Evolutionary conservation across 92 coral and sea anemone species (phyloP).

Genomic region (Micromussa lordhowensis): DNA sequence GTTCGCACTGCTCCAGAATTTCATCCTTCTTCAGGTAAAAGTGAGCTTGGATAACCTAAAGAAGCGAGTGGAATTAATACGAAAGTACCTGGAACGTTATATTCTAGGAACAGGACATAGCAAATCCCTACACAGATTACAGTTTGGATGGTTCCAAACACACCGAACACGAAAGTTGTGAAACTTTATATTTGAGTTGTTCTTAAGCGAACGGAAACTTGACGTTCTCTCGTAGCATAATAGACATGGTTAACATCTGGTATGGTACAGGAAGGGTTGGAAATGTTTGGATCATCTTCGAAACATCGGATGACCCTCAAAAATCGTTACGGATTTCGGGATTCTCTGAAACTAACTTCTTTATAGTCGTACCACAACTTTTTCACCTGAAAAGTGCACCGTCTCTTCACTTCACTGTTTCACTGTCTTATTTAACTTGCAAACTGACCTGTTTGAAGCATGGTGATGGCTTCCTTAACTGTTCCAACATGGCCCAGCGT

Average conservation of each 20-base stretch:
- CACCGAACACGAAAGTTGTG: not conserved
- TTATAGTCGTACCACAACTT: not conserved
- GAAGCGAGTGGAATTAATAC: not conserved
- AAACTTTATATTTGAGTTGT: too few relatives aligned
- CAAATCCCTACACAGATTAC: not conserved
- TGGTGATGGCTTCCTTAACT: slow-evolving; percentile 87
- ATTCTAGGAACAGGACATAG: not conserved
- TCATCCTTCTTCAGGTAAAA: slow-evolving; percentile 97
- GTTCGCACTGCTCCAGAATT: slow-evolving; percentile 87
- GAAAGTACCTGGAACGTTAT: not conserved
- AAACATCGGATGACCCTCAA: not conserved
- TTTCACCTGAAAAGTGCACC: too few relatives aligned
- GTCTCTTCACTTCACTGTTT: too few relatives aligned
- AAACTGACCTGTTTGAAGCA: slow-evolving; percentile 90
- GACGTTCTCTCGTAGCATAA: too few relatives aligned
- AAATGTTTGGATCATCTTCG: not conserved
- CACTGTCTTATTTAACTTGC: not conserved
- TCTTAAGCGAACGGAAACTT: too few relatives aligned
- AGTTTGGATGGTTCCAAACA: not conserved
- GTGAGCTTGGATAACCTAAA: slow-evolving; percentile 94
- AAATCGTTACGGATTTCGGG: too few relatives aligned
- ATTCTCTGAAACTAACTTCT: not conserved
- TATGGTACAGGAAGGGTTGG: not conserved
- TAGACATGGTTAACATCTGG: not conserved
- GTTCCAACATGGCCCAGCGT: slow-evolving; percentile 98